Evolutionary conservation across 2,113 vertebrate genomes (phyloP).

Genomic region (Halichoerus grypus): DNA sequence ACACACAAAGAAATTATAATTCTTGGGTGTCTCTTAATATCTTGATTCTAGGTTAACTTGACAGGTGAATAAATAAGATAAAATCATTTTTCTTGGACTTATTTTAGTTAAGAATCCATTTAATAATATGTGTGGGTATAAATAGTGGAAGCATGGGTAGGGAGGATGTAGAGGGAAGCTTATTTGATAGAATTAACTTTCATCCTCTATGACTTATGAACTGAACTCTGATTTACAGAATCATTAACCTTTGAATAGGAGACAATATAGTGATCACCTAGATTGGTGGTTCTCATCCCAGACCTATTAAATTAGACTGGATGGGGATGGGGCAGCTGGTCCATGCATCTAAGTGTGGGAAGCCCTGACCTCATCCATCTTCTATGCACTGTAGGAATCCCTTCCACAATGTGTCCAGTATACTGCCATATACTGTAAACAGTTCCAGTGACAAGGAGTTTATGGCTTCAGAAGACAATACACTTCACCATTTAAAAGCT

Average conservation of each 20-base stretch:
- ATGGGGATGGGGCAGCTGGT: neutral
- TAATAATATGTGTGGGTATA: neutral
- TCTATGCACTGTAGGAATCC: neutral
- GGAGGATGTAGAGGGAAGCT: neutral
- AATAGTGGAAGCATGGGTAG: neutral
- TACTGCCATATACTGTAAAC: neutral
- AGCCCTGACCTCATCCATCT: neutral
- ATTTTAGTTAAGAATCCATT: conserved; percentile 15
- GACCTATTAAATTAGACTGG: conserved; percentile 58
- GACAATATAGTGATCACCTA: neutral
- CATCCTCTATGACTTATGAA: neutral
- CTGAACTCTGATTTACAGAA: conserved; percentile 48
- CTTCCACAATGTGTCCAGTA: neutral
- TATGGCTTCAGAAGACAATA: neutral
- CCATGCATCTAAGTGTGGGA: conserved; percentile 39
- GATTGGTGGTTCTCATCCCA: neutral
- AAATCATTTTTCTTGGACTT: conserved; percentile 54
- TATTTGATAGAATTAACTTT: conserved; percentile 24
- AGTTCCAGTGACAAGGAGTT: neutral
- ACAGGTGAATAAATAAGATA: conserved; percentile 49
- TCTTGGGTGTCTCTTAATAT: neutral
- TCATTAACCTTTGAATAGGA: conserved; percentile 56
- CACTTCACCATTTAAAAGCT: conserved; percentile 13
- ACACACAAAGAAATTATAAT: conserved; percentile 13
- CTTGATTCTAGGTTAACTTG: conserved; percentile 27